Percentiles rank a stretch among this genome's conserved stretches.
These are phyloP conservation scores for Drosophila pegasa DNA, from an alignment of 2,888 invertebrate species.

Conservation along the genomic window DNA sequence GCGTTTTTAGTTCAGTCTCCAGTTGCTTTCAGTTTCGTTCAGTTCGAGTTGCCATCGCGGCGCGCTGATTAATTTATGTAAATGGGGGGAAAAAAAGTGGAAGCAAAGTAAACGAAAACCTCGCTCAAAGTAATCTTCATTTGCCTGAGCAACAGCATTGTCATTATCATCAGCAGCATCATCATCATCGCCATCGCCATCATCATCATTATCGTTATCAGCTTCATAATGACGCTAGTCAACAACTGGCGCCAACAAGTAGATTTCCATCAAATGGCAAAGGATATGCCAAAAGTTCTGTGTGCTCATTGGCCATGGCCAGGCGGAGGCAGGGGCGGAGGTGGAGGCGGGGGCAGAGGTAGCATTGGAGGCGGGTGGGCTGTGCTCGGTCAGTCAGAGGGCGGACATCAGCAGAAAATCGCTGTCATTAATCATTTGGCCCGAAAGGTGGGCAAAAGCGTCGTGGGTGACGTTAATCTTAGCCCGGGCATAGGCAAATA, in stretches of 20 bases:
- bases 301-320: conserved; percentile 5
- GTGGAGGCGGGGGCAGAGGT: conserved; percentile 1
- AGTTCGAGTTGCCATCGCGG: conserved; percentile 1
- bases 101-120: background rate
- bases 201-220: conserved; percentile 13
- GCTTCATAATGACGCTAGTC: conserved; percentile 17
- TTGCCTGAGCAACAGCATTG: conserved; percentile 25
- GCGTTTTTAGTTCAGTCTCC: conserved; percentile 5
- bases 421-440: conserved; percentile 78
- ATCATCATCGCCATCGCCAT: conserved; percentile 14
- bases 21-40: conserved; percentile 24
- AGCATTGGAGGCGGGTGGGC: background rate
- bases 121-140: conserved; percentile 60
- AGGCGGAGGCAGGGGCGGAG: background rate
- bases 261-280: conserved; percentile 65
- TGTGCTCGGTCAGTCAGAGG: background rate
- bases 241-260: conserved; percentile 76
- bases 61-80: conserved; percentile 65
- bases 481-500: conserved; percentile 21
- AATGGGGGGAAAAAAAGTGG: conserved; percentile 31
- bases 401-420: conserved; percentile 56
- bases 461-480: conserved; percentile 61
- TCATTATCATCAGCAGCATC: background rate
- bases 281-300: conserved; percentile 34
- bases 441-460: conserved; percentile 70